Percentiles rank a stretch among this genome's conserved stretches.
phyloP scores from a whole-genome alignment of 2,888 invertebrate species.

The Macrosoma leucophasiata region DNA sequence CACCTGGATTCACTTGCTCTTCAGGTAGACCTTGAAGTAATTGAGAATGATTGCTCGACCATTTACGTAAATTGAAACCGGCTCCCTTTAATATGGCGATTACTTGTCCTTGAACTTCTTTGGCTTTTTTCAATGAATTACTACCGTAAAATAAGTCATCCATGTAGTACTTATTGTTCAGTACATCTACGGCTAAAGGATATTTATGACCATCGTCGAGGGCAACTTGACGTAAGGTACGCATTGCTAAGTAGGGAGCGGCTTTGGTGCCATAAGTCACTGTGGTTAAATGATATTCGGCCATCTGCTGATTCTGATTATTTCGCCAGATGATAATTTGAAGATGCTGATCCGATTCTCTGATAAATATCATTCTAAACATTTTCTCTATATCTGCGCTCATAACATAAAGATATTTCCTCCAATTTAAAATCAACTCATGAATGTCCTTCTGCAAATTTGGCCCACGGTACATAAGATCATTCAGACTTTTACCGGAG shows the following conservation, averaged over 20 bases:
- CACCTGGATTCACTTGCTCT: conserved; percentile 6
- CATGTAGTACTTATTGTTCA: conserved; percentile 6
- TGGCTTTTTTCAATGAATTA: conserved; percentile 3
- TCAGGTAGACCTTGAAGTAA: conserved; percentile 5
- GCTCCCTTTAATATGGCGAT: conserved; percentile 4
- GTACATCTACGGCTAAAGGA: conserved; percentile 7
- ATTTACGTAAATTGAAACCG: conserved; percentile 13
- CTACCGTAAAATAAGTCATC: conserved; percentile 6
- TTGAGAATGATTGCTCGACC: conserved; percentile 7
- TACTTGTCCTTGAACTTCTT: conserved; percentile 2
- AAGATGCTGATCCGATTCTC: conserved; percentile 5
- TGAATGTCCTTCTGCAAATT: conserved; percentile 19
- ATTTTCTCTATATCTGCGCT: conserved; percentile 16
- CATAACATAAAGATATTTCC: conserved; percentile 12
- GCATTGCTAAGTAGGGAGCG: conserved; percentile 9
- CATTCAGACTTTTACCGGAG: conserved; percentile 9
- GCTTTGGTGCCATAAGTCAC: conserved; percentile 13
- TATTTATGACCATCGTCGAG: conserved; percentile 7
- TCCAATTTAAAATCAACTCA: conserved; percentile 13
- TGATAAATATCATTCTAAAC: conserved; percentile 3
- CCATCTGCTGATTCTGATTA: conserved; percentile 6
- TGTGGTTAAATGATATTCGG: conserved; percentile 17
- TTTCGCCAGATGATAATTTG: conserved; percentile 18
- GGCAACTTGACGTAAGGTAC: conserved; percentile 11
- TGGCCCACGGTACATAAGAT: conserved; percentile 10